phyloP scores from a whole-genome alignment of 2,113 vertebrate genomes.

The Prionailurus bengalensis region DNA sequence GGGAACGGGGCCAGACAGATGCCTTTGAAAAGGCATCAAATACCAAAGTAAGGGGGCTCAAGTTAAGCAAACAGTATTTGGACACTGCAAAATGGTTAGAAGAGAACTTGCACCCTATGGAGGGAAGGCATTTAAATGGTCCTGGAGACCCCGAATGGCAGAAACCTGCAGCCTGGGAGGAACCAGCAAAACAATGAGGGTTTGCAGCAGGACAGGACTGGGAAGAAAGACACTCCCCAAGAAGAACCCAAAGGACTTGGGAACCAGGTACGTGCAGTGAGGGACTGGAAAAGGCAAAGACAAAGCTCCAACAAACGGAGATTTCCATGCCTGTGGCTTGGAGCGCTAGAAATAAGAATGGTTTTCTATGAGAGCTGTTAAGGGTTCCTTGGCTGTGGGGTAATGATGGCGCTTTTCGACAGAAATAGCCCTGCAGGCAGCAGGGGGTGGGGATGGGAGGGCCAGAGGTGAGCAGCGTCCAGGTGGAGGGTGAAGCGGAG shows the following conservation, averaged over 20 bases:
- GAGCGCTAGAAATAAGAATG: neutral
- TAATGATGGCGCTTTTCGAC: neutral
- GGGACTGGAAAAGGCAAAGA: neutral
- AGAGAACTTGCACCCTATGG: neutral
- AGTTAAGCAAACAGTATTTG: neutral
- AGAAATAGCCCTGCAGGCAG: neutral
- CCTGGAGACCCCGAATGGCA: neutral
- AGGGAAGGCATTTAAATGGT: too few relatives aligned
- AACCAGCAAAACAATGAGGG: neutral
- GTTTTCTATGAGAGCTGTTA: neutral
- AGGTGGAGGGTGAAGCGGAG: neutral
- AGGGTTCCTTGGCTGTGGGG: neutral
- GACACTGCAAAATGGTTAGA: neutral
- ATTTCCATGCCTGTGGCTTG: neutral
- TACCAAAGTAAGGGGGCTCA: neutral
- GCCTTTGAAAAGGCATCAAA: neutral
- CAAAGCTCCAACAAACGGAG: neutral
- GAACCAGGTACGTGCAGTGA: neutral
- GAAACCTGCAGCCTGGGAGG: neutral
- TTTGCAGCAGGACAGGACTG: neutral
- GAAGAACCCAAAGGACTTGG: neutral
- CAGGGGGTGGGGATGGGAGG: too few relatives aligned
- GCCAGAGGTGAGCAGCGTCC: neutral
- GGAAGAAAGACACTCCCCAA: neutral
- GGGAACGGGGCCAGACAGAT: rapidly evolving